phyloP scores from a whole-genome alignment of 1,140 invertebrate genomes.

The Drosophila sechellia region DNA sequence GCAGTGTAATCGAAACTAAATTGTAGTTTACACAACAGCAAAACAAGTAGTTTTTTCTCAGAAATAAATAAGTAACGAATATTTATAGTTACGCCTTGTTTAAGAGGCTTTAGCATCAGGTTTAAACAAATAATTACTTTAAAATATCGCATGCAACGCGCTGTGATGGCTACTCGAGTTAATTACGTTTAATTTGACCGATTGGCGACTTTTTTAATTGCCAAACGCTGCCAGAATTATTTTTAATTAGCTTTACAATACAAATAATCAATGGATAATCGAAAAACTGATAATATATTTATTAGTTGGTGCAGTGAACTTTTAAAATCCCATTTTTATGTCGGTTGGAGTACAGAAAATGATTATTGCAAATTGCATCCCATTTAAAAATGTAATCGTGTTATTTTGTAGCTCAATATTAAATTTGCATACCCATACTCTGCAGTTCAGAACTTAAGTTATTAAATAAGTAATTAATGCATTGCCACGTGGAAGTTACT shows the following conservation, averaged over 20 bases:
- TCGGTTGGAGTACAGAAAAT: neutral
- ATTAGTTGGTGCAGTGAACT: neutral
- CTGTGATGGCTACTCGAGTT: neutral
- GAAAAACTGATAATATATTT: neutral
- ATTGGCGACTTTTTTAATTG: neutral
- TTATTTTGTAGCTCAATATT: too few species aligned
- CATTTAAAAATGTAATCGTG: too few species aligned
- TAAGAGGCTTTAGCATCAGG: neutral
- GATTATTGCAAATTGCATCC: neutral
- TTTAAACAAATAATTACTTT: neutral
- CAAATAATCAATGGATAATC: neutral
- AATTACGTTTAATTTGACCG: neutral
- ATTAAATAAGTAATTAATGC: too few species aligned
- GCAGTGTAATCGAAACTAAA: neutral
- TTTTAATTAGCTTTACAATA: constrained; percentile 3
- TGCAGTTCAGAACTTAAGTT: too few species aligned
- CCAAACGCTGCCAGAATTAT: neutral
- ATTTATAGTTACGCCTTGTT: too few species aligned
- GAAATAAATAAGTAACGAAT: too few species aligned
- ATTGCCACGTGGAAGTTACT: too few species aligned
- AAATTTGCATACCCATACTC: too few species aligned
- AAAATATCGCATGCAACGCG: neutral
- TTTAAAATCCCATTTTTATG: neutral
- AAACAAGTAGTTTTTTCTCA: too few species aligned
- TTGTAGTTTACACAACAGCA: neutral